phyloP scores from a whole-genome alignment of 2,888 invertebrate species.

The Lasius platythorax region DNA sequence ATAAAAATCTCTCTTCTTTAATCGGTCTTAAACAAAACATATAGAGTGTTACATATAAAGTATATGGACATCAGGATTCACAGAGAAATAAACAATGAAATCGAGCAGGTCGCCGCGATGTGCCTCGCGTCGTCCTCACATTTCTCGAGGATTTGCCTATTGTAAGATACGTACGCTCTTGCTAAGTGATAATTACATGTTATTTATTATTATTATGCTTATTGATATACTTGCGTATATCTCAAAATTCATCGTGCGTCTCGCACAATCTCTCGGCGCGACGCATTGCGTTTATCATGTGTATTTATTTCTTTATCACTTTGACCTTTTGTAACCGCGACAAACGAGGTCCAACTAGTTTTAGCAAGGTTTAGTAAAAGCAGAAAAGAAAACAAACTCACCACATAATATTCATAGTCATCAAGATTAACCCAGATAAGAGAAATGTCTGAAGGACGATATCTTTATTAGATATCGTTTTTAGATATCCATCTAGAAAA shows the following conservation, averaged over 20 bases:
- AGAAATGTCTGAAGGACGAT: conserved; percentile 37
- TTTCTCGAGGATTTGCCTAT: conserved; percentile 54
- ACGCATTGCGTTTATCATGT: conserved; percentile 24
- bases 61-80: not conserved
- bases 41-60: not conserved
- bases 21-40: not conserved
- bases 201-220: conserved; percentile 77
- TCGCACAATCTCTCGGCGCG: conserved; percentile 51
- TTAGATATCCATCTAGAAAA: not conserved
- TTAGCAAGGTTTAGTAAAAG: conserved; percentile 72
- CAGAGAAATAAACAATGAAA: conserved; percentile 4
- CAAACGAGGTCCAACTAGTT: conserved; percentile 67
- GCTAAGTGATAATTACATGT: conserved; percentile 73
- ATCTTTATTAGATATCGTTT: conserved; percentile 44
- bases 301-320: not conserved
- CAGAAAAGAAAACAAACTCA: conserved; percentile 6
- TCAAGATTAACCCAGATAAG: not conserved
- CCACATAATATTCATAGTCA: conserved; percentile 64
- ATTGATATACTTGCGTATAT: conserved; percentile 65
- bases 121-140: conserved; percentile 48
- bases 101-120: conserved; percentile 52
- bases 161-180: conserved; percentile 65
- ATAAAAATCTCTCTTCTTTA: not conserved
- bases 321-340: conserved; percentile 32
- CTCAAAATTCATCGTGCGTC: conserved; percentile 64